These are phyloP conservation scores for Nerophis ophidion DNA, from an alignment of 2,113 vertebrate genomes.

Conservation along the genomic window DNA sequence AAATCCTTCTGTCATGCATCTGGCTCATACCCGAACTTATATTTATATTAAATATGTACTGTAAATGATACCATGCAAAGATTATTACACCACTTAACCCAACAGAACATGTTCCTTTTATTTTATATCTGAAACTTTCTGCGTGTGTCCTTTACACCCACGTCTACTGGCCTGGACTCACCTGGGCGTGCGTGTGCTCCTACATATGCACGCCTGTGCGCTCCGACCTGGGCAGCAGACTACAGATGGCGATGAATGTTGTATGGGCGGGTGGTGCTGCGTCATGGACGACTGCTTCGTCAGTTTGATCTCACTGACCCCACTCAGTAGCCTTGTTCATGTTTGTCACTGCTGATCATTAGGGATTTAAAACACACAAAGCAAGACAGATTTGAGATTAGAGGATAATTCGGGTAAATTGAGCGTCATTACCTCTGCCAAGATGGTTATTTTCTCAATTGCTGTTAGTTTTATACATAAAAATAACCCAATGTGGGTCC, in stretches of 20 bases:
- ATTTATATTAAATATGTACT: too few relatives aligned
- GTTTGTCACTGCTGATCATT: constrained; percentile 1
- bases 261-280: constrained; percentile 33
- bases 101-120: constrained; percentile 11
- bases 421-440: not conserved
- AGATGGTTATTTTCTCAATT: too few relatives aligned
- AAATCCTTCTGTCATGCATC: not conserved
- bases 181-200: constrained; percentile 19
- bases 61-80: not conserved
- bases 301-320: constrained; percentile 25
- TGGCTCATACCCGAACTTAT: not conserved
- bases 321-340: constrained; percentile 1
- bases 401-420: not conserved
- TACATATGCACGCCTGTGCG: constrained; percentile 42
- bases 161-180: constrained; percentile 14
- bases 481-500: not conserved
- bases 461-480: not conserved
- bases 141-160: constrained; percentile 22
- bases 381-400: not conserved
- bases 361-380: not conserved
- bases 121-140: constrained; percentile 30
- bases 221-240: constrained; percentile 14
- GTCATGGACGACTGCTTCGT: constrained; percentile 30
- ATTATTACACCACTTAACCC: constrained; percentile 10
- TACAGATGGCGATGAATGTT: constrained; percentile 64